These are phyloP conservation scores for Glossosoma conforme DNA, from an alignment of 1,140 invertebrate genomes.

Conservation along the genomic window DNA sequence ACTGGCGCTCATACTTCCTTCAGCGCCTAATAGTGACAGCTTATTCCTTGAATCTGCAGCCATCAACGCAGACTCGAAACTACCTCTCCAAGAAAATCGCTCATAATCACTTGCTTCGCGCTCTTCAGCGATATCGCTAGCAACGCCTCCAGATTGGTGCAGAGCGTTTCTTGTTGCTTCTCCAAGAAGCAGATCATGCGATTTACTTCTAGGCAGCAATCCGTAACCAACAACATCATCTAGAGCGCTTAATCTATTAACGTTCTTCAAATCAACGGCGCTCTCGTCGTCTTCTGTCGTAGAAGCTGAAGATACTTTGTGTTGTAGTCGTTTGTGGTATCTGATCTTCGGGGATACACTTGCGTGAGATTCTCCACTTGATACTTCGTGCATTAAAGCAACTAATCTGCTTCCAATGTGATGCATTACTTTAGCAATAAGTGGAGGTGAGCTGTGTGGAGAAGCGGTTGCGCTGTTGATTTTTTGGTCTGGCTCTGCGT, in stretches of 20 bases:
- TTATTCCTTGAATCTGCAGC: slow-evolving; percentile 75
- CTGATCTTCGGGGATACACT: slow-evolving; percentile 48
- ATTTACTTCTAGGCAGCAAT: slow-evolving; percentile 63
- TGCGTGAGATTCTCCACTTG: slow-evolving; percentile 58
- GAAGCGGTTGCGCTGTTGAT: slow-evolving; percentile 41
- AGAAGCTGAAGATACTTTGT: slow-evolving; percentile 61
- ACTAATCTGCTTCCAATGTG: slow-evolving; percentile 86
- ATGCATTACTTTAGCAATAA: slow-evolving; percentile 89
- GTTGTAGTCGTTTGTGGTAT: slow-evolving; percentile 49
- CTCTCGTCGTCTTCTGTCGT: slow-evolving; percentile 76
- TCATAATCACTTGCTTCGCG: slow-evolving; percentile 82
- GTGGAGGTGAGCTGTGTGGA: slow-evolving; percentile 71
- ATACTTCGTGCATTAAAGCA: slow-evolving; percentile 89
- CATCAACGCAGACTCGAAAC: slow-evolving; percentile 82
- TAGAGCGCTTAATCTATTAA: slow-evolving; percentile 29
- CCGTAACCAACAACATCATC: slow-evolving; percentile 33
- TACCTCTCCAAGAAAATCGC: slow-evolving; percentile 82
- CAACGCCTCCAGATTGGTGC: slow-evolving; percentile 45
- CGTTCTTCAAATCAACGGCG: slow-evolving; percentile 50
- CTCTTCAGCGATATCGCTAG: slow-evolving; percentile 57
- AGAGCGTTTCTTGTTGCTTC: slow-evolving; percentile 46
- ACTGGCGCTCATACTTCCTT: slow-evolving; percentile 58
- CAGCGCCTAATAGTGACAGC: slow-evolving; percentile 63
- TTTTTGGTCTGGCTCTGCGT: slow-evolving; percentile 39
- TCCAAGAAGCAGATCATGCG: slow-evolving; percentile 68